A percentile compares a stretch with the other conserved stretches of the same genome.
phyloP scores from a whole-genome alignment of 2,888 invertebrate species.

The Sarcophaga variegata region DNA sequence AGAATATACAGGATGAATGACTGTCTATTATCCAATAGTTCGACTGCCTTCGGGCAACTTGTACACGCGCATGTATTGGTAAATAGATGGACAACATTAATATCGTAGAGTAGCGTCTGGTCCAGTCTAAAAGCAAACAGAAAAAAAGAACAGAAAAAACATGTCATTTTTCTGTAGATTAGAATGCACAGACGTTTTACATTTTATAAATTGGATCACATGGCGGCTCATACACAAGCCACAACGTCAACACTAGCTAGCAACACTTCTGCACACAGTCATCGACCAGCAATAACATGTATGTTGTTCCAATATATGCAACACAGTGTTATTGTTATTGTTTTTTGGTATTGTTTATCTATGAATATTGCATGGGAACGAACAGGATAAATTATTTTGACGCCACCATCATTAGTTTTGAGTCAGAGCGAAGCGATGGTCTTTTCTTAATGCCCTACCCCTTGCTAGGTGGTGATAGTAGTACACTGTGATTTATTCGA shows the following conservation, averaged over 20 bases:
- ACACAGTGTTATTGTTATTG: neutral
- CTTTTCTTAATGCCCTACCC: too few species aligned
- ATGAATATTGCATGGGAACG: slow-evolving; percentile 11
- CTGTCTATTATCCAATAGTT: neutral
- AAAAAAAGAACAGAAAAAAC: slow-evolving; percentile 28
- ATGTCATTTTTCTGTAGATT: slow-evolving; percentile 31
- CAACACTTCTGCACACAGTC: slow-evolving; percentile 28
- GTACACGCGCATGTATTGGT: slow-evolving; percentile 1
- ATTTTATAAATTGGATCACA: slow-evolving; percentile 41
- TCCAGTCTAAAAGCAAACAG: neutral
- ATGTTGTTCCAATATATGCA: neutral
- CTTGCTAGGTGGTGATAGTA: too few species aligned
- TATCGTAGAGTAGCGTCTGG: neutral
- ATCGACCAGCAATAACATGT: slow-evolving; percentile 1
- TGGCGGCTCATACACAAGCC: too few species aligned
- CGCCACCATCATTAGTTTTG: slow-evolving; percentile 67
- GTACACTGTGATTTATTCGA: too few species aligned
- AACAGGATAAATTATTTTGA: slow-evolving; percentile 64
- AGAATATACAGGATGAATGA: neutral
- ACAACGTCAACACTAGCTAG: neutral
- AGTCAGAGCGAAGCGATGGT: neutral
- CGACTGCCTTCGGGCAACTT: neutral
- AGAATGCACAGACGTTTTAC: slow-evolving; percentile 30
- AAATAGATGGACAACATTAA: slow-evolving; percentile 39
- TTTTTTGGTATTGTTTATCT: slow-evolving; percentile 10